Conservation (phyloP, 1,140 invertebrate species). For the Formica selysi region DNA sequence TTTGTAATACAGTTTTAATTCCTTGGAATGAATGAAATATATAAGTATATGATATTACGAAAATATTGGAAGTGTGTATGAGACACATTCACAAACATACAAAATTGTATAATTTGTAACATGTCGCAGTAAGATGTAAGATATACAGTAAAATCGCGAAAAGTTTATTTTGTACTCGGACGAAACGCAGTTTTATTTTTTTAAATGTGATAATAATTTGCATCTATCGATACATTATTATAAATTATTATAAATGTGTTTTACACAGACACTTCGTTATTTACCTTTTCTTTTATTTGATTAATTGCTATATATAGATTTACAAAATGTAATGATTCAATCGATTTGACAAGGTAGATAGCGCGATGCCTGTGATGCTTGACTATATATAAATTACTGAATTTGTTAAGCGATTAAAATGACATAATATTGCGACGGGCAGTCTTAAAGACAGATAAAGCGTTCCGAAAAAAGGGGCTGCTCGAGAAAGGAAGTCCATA, state of each 20-base stretch:
- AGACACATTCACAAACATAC: neutral
- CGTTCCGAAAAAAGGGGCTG: too few species aligned
- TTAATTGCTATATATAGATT: conserved; percentile 66
- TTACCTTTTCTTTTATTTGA: conserved; percentile 57
- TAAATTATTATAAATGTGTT: conserved; percentile 33
- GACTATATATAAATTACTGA: conserved; percentile 17
- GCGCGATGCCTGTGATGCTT: conserved; percentile 21
- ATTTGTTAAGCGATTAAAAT: conserved; percentile 8
- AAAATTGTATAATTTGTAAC: conserved; percentile 3
- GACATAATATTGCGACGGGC: neutral
- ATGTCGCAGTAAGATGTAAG: neutral
- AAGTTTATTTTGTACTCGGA: conserved; percentile 46
- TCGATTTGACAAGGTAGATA: conserved; percentile 43
- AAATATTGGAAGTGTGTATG: neutral
- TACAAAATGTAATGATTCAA: conserved; percentile 51
- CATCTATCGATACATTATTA: conserved; percentile 1
- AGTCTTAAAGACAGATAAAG: too few species aligned
- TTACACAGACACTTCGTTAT: conserved; percentile 48
- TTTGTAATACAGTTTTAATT: conserved; percentile 42
- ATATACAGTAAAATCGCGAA: conserved; percentile 22
- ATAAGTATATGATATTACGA: neutral
- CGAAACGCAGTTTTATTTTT: conserved; percentile 60
- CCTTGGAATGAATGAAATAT: neutral
- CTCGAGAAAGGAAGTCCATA: too few species aligned
- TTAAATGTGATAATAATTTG: conserved; percentile 42